Evolutionary conservation across 2,113 vertebrate species (phyloP), one percentile per base, ranked within the genome.

Genomic region (Charina bottae): DNA sequence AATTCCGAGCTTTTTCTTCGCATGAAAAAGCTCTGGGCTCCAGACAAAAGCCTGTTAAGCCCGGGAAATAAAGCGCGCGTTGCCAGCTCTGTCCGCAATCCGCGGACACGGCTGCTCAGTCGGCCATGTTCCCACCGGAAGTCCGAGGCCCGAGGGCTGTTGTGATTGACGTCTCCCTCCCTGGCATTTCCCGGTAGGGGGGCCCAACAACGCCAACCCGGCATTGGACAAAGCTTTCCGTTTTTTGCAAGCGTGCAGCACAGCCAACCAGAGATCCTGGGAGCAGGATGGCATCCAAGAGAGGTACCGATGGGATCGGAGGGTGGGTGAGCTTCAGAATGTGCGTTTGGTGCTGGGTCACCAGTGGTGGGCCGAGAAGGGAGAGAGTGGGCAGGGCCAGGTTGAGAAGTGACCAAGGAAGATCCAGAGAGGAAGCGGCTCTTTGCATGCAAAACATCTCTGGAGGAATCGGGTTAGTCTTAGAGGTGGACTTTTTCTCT

Each of bases 251-350:
- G 23, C 12, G 56, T 88, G 13, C 0, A 90, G 90, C 54, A 13
- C 0, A 0, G 49, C 26, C 0, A 0, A n/a, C 0, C 0, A 15
- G 90, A 84, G 84, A 9, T 49, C 15, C 85, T 89, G 17, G 55
- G 85, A 2, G 24, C 10, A 54, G 2, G 53, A 2, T 5, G 15
- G 37, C 0, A 0, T 46, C 54, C 33, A 3, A 0, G 37, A 26
- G 26, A 94, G 95, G 95, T 95, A 93, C 28, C 12, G 8, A 0
- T 24, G 23, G 46, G 2, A 42, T 0, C 6, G 1, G 2, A 1
- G 9, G 0, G 0, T 0, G 0, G 0, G 2, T 7, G 37, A 24
- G n/a, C 17, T 78, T 37, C 68, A 19, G n/a, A 33, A 19, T 3
- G 19, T 33, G 15, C 19, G 11, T 46, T 46, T 46, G 42, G 78